Percentiles rank a stretch among this genome's conserved stretches.
Evolutionary conservation across 2,888 invertebrate genomes (phyloP).

Genomic region (Cantharis nigra): DNA sequence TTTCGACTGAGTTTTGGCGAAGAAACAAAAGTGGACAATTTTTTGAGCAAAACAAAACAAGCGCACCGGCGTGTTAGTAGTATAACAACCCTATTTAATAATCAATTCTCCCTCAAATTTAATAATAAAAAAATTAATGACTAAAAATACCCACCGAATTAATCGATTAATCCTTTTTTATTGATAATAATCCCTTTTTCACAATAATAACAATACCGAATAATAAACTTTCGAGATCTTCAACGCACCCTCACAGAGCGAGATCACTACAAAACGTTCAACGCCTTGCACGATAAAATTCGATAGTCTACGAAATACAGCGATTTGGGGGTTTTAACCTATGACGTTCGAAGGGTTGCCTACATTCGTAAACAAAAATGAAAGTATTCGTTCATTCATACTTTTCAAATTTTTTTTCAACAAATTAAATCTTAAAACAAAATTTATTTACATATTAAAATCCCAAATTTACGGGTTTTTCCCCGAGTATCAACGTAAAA

Average conservation of each 20-base stretch:
- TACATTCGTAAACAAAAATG: background rate
- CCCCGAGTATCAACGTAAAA: too few species aligned
- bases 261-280: slow-evolving; percentile 15
- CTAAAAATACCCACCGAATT: background rate
- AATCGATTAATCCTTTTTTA: background rate
- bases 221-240: background rate
- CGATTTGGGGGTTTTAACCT: slow-evolving; percentile 12
- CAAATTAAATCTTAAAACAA: background rate
- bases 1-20: background rate
- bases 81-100: slow-evolving; percentile 8
- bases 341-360: slow-evolving; percentile 1
- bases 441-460: too few species aligned
- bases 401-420: background rate
- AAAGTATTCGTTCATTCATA: background rate
- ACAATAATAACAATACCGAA: background rate
- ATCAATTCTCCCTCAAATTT: background rate
- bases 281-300: slow-evolving; percentile 10
- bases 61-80: slow-evolving; percentile 17
- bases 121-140: background rate
- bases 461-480: too few species aligned
- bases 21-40: background rate
- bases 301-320: slow-evolving; percentile 4
- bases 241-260: slow-evolving; percentile 11
- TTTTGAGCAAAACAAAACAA: slow-evolving; percentile 16
- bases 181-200: background rate